phyloP scores from a whole-genome alignment of 2,113 vertebrate species.

The Nibea albiflora region DNA sequence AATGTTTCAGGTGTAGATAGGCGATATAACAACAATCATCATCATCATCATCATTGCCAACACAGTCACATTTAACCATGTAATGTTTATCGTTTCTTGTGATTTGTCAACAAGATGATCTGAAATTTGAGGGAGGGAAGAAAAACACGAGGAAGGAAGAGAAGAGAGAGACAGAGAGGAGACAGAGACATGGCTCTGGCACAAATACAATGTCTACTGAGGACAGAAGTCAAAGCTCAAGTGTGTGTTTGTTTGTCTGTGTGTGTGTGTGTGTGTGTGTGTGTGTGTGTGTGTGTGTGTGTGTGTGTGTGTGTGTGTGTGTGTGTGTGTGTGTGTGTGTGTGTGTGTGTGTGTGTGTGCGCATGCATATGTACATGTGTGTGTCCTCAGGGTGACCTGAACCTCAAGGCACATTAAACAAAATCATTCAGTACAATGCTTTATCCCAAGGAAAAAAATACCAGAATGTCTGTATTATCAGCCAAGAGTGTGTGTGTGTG shows the following conservation, averaged over 20 bases:
- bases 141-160: slow-evolving; percentile 62
- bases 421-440: slow-evolving; percentile 64
- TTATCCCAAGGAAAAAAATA: slow-evolving; percentile 63
- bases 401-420: slow-evolving; percentile 44
- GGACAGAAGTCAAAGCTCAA: slow-evolving; percentile 73
- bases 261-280: slow-evolving; percentile 9
- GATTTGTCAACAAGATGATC: slow-evolving; percentile 41
- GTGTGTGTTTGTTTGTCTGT: slow-evolving; percentile 27
- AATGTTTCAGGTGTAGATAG: slow-evolving; percentile 4
- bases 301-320: slow-evolving; percentile 30
- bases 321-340: slow-evolving; percentile 2
- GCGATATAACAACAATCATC: slow-evolving; percentile 23
- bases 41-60: neutral
- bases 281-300: slow-evolving; percentile 4
- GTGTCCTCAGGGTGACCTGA: slow-evolving; percentile 49
- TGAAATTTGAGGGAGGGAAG: slow-evolving; percentile 42
- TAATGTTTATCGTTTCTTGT: neutral
- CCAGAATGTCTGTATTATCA: slow-evolving; percentile 51
- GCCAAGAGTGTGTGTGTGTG: slow-evolving; percentile 56
- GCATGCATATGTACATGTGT: neutral
- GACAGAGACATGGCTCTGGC: slow-evolving; percentile 62
- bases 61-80: slow-evolving; percentile 1
- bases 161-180: slow-evolving; percentile 61
- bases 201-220: slow-evolving; percentile 63
- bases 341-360: slow-evolving; percentile 25